Conservation (phyloP, 2,113 vertebrate species). For the Antechinus flavipes region DNA sequence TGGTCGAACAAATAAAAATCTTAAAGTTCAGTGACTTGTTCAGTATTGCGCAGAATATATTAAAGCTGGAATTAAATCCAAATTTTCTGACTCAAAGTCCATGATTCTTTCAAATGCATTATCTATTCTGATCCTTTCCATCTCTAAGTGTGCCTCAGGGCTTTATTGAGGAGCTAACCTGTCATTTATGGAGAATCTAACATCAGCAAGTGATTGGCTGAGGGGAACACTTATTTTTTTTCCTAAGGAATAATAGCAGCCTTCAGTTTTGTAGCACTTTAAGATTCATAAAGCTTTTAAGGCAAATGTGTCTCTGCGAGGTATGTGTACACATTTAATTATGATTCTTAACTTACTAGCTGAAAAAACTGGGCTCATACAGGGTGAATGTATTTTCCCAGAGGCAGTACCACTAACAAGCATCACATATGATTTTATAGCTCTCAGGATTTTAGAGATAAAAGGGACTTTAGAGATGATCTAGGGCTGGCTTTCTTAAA, state of each 20-base stretch:
- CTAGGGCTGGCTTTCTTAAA: neutral
- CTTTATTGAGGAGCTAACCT: neutral
- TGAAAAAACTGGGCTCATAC: neutral
- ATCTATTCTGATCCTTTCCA: neutral
- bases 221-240: neutral
- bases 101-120: neutral
- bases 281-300: neutral
- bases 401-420: neutral
- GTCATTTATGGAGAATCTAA: neutral
- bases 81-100: neutral
- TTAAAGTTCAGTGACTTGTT: neutral
- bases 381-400: neutral
- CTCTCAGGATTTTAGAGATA: neutral
- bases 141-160: neutral
- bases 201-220: neutral
- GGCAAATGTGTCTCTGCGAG: neutral
- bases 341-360: neutral
- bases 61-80: neutral
- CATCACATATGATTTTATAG: neutral
- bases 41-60: neutral
- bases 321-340: neutral
- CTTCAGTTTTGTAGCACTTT: neutral
- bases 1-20: neutral
- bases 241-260: neutral
- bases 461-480: neutral